Base-by-base conservation (phyloP, 2,797 vertebrate species). In the Chelonia mydas region DNA sequence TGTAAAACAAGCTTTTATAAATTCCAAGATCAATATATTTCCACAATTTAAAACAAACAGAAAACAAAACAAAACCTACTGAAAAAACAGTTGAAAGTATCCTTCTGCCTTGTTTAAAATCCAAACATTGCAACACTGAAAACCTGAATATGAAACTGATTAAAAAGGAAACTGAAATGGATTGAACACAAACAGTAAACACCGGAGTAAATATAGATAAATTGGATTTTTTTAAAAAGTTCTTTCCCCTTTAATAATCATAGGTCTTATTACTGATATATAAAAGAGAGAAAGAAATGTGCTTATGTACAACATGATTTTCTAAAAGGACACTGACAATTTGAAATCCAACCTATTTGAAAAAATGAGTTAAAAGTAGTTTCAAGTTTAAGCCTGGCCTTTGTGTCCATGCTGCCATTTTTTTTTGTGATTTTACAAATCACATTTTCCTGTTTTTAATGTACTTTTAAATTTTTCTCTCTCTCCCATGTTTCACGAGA, bases 21-120 rank as follows among this genome's bases (percentile, higher is more conserved):
- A 45, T 47, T 74, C 51, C n/a, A 54, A 49, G 33, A 78, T 78
- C 23, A 51, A n/a, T 9, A 61, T 79, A 77, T 37, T 68, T 68
- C 65, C 65, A 68, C 65, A 72, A 37, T 68, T n/a, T 37, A 68
- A 68, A 68, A 68, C 72, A 45, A 76, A 77, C 13, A 45, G 45
- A 77, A 28, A 49, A 5, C 5, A 31, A 49, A 55, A 3, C 79
- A 68, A 23, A 79, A 91, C 41, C 13, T 16, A 49, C 78, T 83
- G 77, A 51, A 82, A 92, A 82, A 92, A 25, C 5, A 82, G 16
- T 12, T 33, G 59, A 7, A 31, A 87, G 72, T 51, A 90, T 86
- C 17, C 49, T 91, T 41, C 50, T 86, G 17, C 50, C 94, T 90
- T 82, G 45, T 72, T 84, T 92, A 92, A 83, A 92, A 76, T 8